These are phyloP conservation scores for Napeogenes sylphis DNA, from an alignment of 2,888 invertebrate species.

Conservation along the genomic window DNA sequence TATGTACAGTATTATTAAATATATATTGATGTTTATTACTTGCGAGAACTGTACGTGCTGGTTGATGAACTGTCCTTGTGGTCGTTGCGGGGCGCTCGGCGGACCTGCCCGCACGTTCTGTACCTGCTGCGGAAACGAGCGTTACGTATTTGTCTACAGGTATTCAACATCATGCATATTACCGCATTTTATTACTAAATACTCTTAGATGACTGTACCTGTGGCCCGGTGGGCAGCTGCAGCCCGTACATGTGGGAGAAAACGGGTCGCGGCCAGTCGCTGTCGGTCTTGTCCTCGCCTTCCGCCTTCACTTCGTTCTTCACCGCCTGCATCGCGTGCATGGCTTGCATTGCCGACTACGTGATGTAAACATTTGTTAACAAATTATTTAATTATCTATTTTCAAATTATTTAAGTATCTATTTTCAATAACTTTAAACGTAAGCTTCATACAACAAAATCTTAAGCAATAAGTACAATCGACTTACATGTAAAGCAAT, in stretches of 20 bases:
- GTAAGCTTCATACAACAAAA: not conserved
- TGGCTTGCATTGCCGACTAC: conserved; percentile 58
- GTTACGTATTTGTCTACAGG: not conserved
- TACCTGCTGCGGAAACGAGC: conserved; percentile 12
- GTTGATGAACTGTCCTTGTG: conserved; percentile 58
- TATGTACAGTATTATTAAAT: not conserved
- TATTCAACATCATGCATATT: not conserved
- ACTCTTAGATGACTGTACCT: conserved; percentile 34
- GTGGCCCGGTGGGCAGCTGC: conserved; percentile 52
- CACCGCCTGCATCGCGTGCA: conserved; percentile 63
- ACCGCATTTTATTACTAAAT: no score
- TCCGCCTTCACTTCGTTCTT: conserved; percentile 67
- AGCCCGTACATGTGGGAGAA: conserved; percentile 43
- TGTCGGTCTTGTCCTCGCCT: conserved; percentile 51
- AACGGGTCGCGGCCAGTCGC: conserved; percentile 36
- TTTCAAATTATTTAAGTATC: not conserved
- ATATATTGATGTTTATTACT: conserved; percentile 39
- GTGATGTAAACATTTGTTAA: not conserved
- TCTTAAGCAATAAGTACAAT: not conserved
- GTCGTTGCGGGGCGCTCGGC: conserved; percentile 45
- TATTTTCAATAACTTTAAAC: no score
- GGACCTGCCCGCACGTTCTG: conserved; percentile 20
- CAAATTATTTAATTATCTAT: not conserved
- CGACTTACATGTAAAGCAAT: conserved; percentile 57
- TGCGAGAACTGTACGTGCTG: conserved; percentile 67